Evolutionary conservation across 92 coral and sea anemone genomes (phyloP).

Genomic region (Epizoanthus illoricatus): DNA sequence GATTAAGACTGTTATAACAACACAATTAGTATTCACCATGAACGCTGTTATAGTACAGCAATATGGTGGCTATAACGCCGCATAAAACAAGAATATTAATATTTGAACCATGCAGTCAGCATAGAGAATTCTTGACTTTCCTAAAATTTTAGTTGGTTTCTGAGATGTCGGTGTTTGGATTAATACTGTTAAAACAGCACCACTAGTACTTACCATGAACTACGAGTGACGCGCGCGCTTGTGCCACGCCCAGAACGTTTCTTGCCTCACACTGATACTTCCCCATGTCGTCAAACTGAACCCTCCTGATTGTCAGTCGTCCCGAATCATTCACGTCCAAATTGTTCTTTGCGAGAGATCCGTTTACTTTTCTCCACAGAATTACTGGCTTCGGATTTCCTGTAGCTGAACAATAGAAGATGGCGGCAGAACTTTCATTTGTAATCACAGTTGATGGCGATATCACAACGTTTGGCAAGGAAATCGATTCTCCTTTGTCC

Average conservation of each 20-base stretch:
- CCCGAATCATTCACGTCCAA: no score
- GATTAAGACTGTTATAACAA: neutral
- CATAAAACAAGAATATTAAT: no score
- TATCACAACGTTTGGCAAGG: neutral
- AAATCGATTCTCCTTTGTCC: no score
- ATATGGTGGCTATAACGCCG: no score
- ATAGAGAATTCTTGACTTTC: neutral
- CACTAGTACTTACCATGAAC: no score
- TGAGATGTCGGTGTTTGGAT: neutral
- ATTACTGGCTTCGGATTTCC: conserved; percentile 16
- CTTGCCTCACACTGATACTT: conserved; percentile 17
- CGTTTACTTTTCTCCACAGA: conserved; percentile 5
- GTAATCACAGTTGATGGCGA: conserved; percentile 6
- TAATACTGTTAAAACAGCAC: no score
- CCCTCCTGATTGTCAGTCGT: neutral
- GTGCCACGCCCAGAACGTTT: conserved; percentile 21
- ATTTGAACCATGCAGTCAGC: neutral
- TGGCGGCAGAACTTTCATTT: neutral
- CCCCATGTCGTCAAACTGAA: neutral
- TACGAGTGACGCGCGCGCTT: neutral
- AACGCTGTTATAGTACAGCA: no score
- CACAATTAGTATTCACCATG: neutral
- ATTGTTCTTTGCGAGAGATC: no score
- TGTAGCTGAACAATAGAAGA: conserved; percentile 9
- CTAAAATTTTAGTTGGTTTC: neutral